These are phyloP conservation scores for Turritopsis dohrnii DNA, from an alignment of 30 jellyfish, hydroid and myxozoan species.

Conservation along the genomic window DNA sequence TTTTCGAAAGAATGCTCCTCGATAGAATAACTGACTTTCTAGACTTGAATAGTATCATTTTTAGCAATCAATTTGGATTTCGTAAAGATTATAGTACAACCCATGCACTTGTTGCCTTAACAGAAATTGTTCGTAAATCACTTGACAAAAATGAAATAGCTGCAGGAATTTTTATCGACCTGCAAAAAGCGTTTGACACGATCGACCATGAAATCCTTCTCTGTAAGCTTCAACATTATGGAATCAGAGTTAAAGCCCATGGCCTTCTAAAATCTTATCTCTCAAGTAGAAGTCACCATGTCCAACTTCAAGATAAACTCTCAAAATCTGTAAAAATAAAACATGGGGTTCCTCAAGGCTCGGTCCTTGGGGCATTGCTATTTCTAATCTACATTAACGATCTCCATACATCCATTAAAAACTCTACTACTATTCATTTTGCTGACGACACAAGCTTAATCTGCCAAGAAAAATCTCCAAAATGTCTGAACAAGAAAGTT, in stretches of 20 bases:
- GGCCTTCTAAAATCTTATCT: background rate
- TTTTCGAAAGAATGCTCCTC: constrained; percentile 29
- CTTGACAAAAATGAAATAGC: constrained; percentile 1
- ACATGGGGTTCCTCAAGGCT: constrained; percentile 52
- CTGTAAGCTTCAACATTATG: background rate
- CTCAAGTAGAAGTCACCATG: background rate
- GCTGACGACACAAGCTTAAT: constrained; percentile 44
- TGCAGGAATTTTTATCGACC: background rate
- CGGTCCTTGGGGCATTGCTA: constrained; percentile 48
- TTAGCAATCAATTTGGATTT: too few relatives aligned
- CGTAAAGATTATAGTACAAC: background rate
- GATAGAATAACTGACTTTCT: too few relatives aligned
- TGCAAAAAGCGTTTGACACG: too few relatives aligned
- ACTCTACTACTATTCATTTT: constrained; percentile 29
- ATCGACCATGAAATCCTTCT: constrained; percentile 5
- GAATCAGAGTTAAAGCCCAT: background rate
- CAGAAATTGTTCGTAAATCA: background rate
- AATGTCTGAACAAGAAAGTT: constrained; percentile 14
- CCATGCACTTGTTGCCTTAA: background rate
- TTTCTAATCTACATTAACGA: constrained; percentile 42
- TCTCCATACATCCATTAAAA: constrained; percentile 27
- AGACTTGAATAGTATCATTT: too few relatives aligned
- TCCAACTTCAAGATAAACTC: background rate
- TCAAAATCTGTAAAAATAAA: background rate
- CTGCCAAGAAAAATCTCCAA: constrained; percentile 28